Percentiles rank a stretch among this genome's conserved stretches.
These are phyloP conservation scores for Pseudochirops corinnae DNA, from an alignment of 2,797 vertebrate genomes.

Conservation along the genomic window DNA sequence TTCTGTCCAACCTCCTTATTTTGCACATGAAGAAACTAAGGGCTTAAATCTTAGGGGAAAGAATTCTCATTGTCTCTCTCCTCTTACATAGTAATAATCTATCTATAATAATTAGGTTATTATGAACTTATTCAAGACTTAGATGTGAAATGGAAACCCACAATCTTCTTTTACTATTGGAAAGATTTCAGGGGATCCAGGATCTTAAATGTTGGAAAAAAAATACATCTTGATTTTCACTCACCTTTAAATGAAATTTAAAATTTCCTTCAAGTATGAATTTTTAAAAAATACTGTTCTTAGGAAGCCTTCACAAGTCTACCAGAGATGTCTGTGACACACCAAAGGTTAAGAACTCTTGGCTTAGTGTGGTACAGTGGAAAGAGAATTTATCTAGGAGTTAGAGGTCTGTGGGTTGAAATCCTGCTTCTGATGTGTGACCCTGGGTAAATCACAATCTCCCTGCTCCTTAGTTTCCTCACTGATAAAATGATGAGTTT, in stretches of 20 bases:
- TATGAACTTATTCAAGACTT: slow-evolving; percentile 26
- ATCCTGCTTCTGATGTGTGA: not conserved
- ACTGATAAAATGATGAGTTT: not conserved
- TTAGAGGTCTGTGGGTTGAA: not conserved
- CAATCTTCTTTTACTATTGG: not conserved
- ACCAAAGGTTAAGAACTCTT: not conserved
- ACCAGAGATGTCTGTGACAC: not conserved
- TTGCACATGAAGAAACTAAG: slow-evolving; percentile 2
- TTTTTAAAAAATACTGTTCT: not conserved
- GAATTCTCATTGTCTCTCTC: not conserved
- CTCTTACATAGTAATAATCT: not conserved
- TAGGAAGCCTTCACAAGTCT: not conserved
- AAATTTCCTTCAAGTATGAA: not conserved
- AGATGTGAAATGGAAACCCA: not conserved
- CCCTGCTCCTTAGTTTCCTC: not conserved
- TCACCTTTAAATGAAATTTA: not conserved
- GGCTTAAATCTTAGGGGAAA: slow-evolving; percentile 27
- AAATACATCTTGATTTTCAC: not conserved
- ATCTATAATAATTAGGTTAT: not conserved
- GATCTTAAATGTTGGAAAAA: not conserved
- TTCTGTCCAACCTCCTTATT: not conserved
- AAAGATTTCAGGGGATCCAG: not conserved
- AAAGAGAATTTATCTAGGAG: not conserved
- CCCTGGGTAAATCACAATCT: not conserved
- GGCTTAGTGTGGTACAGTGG: not conserved